A percentile compares a stretch with the other conserved stretches of the same genome.
These are phyloP conservation scores for Leptobrachium leishanense DNA, from an alignment of 2,113 vertebrate genomes.

Conservation along the genomic window DNA sequence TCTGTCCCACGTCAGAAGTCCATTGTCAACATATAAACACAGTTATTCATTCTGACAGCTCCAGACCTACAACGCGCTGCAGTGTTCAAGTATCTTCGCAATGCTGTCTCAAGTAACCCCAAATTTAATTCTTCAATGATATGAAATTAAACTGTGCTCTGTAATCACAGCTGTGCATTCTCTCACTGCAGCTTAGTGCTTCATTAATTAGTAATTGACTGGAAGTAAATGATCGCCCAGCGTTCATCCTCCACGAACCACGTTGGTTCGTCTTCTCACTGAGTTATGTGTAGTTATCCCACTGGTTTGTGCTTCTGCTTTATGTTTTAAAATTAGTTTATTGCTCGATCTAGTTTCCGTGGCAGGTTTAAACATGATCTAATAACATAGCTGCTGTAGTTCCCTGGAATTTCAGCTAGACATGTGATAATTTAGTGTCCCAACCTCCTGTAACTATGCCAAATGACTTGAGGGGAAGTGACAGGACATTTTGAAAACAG, in stretches of 20 bases:
- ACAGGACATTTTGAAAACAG: background rate
- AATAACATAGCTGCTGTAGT: constrained; percentile 34
- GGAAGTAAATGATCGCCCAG: constrained; percentile 61
- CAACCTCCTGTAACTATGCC: constrained; percentile 9
- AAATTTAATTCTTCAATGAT: constrained; percentile 57
- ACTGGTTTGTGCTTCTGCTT: constrained; percentile 51
- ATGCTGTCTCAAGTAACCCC: constrained; percentile 52
- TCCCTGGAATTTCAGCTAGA: background rate
- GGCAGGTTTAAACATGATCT: constrained; percentile 34
- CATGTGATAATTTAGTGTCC: constrained; percentile 13
- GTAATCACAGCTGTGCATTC: constrained; percentile 53
- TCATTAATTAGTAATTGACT: constrained; percentile 65
- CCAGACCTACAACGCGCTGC: background rate
- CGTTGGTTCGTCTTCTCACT: constrained; percentile 51
- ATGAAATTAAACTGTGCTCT: constrained; percentile 49
- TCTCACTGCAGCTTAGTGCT: constrained; percentile 57
- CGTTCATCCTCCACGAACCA: constrained; percentile 52
- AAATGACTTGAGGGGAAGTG: background rate
- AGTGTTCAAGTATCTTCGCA: constrained; percentile 34
- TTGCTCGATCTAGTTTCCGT: constrained; percentile 35
- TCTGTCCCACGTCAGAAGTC: constrained; percentile 28
- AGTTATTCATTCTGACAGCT: constrained; percentile 47
- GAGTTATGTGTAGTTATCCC: constrained; percentile 51
- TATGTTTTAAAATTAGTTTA: constrained; percentile 37
- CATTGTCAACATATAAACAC: constrained; percentile 43